Base-by-base conservation (phyloP, 2,888 invertebrate genomes). In the Liodrosophila aerea region DNA sequence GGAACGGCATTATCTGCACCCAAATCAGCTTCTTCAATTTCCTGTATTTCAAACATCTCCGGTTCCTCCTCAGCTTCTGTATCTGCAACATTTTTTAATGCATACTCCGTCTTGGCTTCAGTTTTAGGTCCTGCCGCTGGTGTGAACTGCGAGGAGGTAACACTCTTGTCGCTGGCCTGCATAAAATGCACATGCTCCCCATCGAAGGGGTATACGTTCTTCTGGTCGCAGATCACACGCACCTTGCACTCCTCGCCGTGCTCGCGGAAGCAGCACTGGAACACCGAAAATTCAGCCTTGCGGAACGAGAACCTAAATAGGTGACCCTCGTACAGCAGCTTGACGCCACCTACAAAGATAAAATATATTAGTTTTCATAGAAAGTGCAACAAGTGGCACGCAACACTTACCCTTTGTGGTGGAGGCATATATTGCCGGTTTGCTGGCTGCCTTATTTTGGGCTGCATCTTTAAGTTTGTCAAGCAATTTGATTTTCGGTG, bases 211-310 rank as follows among this genome's bases (percentile, higher is more conserved):
- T 86, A 89, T 0, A 89, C 88, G 1, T 85, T 77, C 30, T 88
- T 88, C 33, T 87, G 86, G 58, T 88, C 86, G 34, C 87, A 84
- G 1, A 89, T 87, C 2, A 89, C 86, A 4, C 89, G 88, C 27
- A 87, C 86, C 50, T 76, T 71, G 56, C 89, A 89, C 59, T 89
- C 86, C 18, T 87, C 87, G 15, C 85, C 88, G 29, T 87, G 88
- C 45, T 89, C 89, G 11, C 88, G 82, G 63, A 87, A 89, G 46
- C 88, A 88, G 64, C 89, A 89, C 49, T 89, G 88, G 67, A 89
- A 89, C 16, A 89, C 87, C 8, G 87, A 87, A 44, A 72, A 89
- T 27, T 83, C 78, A 8, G 85, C 85, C 44, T 89, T 87, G 12
- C 89, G 89, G 69, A 86, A 89, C 29, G 86, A 84, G 44, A 88